Evolutionary conservation across 2,797 vertebrate genomes (phyloP), one percentile per base, ranked within the genome.

Genomic region (Karalla daura): DNA sequence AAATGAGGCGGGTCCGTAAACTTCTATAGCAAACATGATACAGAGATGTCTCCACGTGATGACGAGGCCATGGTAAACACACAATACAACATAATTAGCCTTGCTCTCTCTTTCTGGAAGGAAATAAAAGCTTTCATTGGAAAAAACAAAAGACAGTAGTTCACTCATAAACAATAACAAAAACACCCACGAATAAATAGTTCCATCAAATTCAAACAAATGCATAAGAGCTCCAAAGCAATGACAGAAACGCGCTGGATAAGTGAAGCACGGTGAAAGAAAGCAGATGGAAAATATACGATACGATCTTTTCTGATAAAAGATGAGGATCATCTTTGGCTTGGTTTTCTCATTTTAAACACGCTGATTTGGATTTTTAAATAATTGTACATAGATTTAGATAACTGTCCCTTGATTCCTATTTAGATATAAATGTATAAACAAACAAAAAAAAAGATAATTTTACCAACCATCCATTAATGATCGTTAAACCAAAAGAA

Each of bases 101-200:
- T 25, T 15, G 7, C 18, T 54, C 40, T 24, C 8, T 61, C 40
- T 56, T n/a, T 40, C 17, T 0, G 1, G 59, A 36, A 27, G 2
- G 66, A 53, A 62, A 78, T 41, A 76, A 60, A 86, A 58, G 4
- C 35, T 60, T 47, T 53, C 12, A 61, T 52, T 2, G 39, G n/a
- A n/a, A n/a, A n/a, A n/a, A n/a, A n/a, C n/a, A 54, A 56, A 61
- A 52, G 13, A 70, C 50, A 74, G 53, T 28, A 67, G 56, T 46
- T 30, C 30, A 43, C 24, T 18, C 24, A 12, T 17, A 55, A 70
- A n/a, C n/a, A n/a, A n/a, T n/a, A 30, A 12, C 7, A 17, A 51
- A 15, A 74, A 73, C 36, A 63, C 66, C 64, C 58, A 52, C 71
- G 27, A 83, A 91, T 79, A 86, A 88, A 88, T 90, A 83, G 9